Conservation (phyloP, 1,140 invertebrate species). For the Macrobrachium rosenbergii region DNA sequence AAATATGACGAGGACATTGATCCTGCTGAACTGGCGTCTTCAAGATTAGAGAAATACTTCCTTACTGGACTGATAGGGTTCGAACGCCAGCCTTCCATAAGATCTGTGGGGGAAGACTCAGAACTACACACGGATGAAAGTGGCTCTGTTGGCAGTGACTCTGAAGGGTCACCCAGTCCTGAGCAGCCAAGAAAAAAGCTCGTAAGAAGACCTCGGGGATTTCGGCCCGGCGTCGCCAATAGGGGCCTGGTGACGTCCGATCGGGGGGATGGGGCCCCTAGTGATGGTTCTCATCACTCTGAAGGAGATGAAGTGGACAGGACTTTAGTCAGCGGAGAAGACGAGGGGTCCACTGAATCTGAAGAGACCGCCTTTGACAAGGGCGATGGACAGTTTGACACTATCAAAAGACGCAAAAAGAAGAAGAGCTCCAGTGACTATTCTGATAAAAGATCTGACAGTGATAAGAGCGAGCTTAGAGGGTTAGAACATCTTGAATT, state of each 20-base stretch:
- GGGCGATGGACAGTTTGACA: constrained; percentile 82
- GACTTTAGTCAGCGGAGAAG: constrained; percentile 75
- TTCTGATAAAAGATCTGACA: constrained; percentile 65
- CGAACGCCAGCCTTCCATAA: constrained; percentile 71
- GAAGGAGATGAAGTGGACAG: constrained; percentile 58
- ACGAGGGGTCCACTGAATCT: constrained; percentile 81
- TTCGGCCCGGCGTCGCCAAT: constrained; percentile 53
- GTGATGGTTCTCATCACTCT: constrained; percentile 64
- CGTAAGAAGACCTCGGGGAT: constrained; percentile 80
- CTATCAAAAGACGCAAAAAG: constrained; percentile 86
- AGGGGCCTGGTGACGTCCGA: constrained; percentile 48
- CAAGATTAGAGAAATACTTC: constrained; percentile 91
- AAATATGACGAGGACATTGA: constrained; percentile 70
- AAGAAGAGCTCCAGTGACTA: constrained; percentile 68
- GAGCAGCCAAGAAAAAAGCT: constrained; percentile 83
- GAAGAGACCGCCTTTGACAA: constrained; percentile 74
- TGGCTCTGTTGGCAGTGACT: constrained; percentile 86
- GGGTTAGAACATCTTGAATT: constrained; percentile 44
- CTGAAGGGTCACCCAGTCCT: constrained; percentile 87
- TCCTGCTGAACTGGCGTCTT: constrained; percentile 83
- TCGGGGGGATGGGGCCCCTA: constrained; percentile 52
- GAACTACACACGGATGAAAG: constrained; percentile 79
- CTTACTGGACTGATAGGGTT: constrained; percentile 87
- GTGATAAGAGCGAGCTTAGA: constrained; percentile 64
- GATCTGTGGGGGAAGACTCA: constrained; percentile 65